phyloP scores from a whole-genome alignment of 2,888 invertebrate species.

The Napeogenes sylphis region DNA sequence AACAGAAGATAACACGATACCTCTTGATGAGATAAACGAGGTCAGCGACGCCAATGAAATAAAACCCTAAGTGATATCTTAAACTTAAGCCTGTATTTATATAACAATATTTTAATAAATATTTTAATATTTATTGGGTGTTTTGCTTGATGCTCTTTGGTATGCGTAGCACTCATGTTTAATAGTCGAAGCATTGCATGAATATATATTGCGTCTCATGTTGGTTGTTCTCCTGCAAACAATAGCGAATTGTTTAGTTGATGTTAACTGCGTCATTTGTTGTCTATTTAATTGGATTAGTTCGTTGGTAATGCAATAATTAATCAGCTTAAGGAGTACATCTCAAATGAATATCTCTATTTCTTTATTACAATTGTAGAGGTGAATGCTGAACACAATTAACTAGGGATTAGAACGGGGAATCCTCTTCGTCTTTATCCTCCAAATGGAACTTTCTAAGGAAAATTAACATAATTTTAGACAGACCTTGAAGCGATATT shows the following conservation, averaged over 20 bases:
- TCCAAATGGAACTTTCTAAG: constrained; percentile 8
- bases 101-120: constrained; percentile 72
- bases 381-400: constrained; percentile 18
- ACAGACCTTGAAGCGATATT: constrained; percentile 8
- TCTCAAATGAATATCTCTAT: constrained; percentile 9
- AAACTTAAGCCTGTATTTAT: constrained; percentile 61
- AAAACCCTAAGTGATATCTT: constrained; percentile 61
- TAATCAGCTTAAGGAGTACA: background rate
- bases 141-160: constrained; percentile 38
- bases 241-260: constrained; percentile 43
- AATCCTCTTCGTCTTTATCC: constrained; percentile 18
- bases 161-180: constrained; percentile 41
- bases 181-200: constrained; percentile 41
- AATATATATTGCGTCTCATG: constrained; percentile 46
- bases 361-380: constrained; percentile 6
- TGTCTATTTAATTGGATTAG: constrained; percentile 1
- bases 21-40: constrained; percentile 39
- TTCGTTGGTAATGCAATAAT: background rate
- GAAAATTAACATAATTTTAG: constrained; percentile 13
- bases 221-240: constrained; percentile 40
- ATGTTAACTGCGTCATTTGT: constrained; percentile 23
- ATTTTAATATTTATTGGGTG: constrained; percentile 40
- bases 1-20: constrained; percentile 62
- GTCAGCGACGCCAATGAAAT: constrained; percentile 38
- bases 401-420: constrained; percentile 15